Conservation (phyloP, 1,140 invertebrate species). For the Neoseiulus cucumeris region DNA sequence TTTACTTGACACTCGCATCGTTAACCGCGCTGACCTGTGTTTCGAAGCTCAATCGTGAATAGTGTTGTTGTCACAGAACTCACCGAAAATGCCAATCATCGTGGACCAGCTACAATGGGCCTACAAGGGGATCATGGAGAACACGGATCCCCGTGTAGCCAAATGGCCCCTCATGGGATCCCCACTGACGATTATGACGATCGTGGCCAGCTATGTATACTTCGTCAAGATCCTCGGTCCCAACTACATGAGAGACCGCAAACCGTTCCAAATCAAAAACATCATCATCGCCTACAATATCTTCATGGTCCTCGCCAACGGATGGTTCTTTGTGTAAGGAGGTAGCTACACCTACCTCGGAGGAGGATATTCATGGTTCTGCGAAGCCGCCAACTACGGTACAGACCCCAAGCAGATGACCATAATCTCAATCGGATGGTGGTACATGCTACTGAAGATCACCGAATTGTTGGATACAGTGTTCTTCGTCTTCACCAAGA, state of each 20-base stretch:
- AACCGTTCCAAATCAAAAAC: constrained; percentile 27
- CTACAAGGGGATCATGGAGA: constrained; percentile 2
- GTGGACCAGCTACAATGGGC: constrained; percentile 7
- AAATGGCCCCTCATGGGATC: constrained; percentile 77
- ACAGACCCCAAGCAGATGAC: constrained; percentile 48
- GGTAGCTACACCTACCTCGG: constrained; percentile 20
- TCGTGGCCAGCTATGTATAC: constrained; percentile 45
- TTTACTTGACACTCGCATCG: too few species aligned
- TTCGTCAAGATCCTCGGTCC: constrained; percentile 46
- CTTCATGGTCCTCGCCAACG: constrained; percentile 28
- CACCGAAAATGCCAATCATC: not conserved
- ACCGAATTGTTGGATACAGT: constrained; percentile 89
- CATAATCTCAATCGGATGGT: constrained; percentile 81
- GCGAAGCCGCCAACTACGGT: constrained; percentile 75
- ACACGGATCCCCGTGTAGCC: constrained; percentile 62
- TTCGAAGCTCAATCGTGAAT: too few species aligned
- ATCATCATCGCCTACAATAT: constrained; percentile 30
- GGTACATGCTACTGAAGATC: constrained; percentile 89
- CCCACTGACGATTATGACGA: constrained; percentile 56
- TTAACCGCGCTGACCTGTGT: too few species aligned
- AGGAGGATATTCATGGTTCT: constrained; percentile 49
- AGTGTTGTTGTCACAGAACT: too few species aligned
- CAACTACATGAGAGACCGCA: constrained; percentile 27
- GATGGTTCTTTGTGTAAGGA: constrained; percentile 27
- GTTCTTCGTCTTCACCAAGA: constrained; percentile 74